Percentiles rank a stretch among this genome's conserved stretches.
phyloP scores from a whole-genome alignment of 2,888 invertebrate species.

The Zelleria hepariella region DNA sequence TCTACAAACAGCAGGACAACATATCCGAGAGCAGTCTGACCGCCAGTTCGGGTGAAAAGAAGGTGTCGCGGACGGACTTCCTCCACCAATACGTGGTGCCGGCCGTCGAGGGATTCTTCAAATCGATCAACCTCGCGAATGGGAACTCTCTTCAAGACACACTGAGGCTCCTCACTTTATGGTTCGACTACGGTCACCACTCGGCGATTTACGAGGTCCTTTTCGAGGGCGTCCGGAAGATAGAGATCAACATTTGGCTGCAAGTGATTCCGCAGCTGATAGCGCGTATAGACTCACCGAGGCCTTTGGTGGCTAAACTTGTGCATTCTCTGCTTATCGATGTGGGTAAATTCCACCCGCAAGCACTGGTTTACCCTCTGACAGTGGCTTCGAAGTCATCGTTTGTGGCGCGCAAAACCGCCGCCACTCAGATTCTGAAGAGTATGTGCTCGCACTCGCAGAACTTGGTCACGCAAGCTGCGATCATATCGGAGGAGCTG shows the following conservation, averaged over 20 bases:
- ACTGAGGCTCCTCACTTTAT: conserved; percentile 91
- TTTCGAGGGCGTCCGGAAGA: conserved; percentile 90
- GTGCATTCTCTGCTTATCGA: conserved; percentile 96
- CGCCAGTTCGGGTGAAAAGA: conserved; percentile 30
- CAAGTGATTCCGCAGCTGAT: conserved; percentile 99
- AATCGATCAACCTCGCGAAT: conserved; percentile 92
- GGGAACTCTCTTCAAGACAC: conserved; percentile 97
- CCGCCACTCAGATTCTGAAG: conserved; percentile 94
- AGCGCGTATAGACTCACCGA: conserved; percentile 95
- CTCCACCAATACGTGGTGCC: conserved; percentile 88
- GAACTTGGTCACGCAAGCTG: conserved; percentile 93
- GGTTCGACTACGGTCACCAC: conserved; percentile 98
- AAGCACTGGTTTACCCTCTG: conserved; percentile 96
- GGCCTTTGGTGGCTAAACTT: conserved; percentile 88
- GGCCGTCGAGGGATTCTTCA: conserved; percentile 96
- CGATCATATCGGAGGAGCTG: conserved; percentile 96
- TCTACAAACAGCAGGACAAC: conserved; percentile 67
- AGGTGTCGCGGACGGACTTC: conserved; percentile 56
- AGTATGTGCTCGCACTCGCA: conserved; percentile 97
- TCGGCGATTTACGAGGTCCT: conserved; percentile 95
- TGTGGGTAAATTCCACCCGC: conserved; percentile 97
- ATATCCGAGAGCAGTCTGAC: conserved; percentile 56
- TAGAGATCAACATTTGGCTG: conserved; percentile 98
- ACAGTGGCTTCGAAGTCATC: conserved; percentile 98
- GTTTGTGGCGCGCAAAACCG: conserved; percentile 85